Base-by-base conservation (phyloP, 2,888 invertebrate species). In the Rhaphigaster nebulosa region DNA sequence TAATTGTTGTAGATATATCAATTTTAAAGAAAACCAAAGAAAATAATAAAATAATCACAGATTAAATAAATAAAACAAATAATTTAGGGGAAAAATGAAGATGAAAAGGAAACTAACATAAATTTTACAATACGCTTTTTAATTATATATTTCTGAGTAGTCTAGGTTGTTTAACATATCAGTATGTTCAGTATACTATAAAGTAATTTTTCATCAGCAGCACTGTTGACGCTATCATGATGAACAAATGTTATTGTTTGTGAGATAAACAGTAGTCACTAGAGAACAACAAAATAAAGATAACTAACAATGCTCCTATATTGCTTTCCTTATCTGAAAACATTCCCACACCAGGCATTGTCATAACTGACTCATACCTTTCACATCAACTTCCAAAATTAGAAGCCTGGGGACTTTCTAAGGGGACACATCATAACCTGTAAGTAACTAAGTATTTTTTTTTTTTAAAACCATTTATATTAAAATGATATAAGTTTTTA, bases 361-460 rank as follows among this genome's bases (percentile, higher is more conserved):
- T 76, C 70, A 76, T 76, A 76, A 76, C 70, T 76, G 70, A 76
- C 70, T 76, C 70, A 76, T 76, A 38, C 70, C 70, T 76, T 76
- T 76, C 70, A 76, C 70, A 76, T 20, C 70, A 34, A 34, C 70
- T 76, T 34, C 70, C 70, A 20, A 34, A 76, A 76, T 76, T 76
- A 76, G 70, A 76, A 20, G 70, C 6, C 38, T 76, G 20, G 38
- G 70, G 70, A 76, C 70, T 38, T 76, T 76, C 70, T 76, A 38
- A 45, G n/a, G 38, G 13, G 29, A 76, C 45, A 45, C 60, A 90
- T 0, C 80, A 41, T 60, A 88, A 41, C 18, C 29, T 88, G 45
- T 54, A 56, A 88, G 41, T 50, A 50, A 41, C 29, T 38, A 15
- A 38, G 4, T 12, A 29, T 23, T 34, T 70, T 18, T 34, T 20